These are phyloP conservation scores for Hippocampus zosterae DNA, from an alignment of 2,113 vertebrate species.

Conservation along the genomic window DNA sequence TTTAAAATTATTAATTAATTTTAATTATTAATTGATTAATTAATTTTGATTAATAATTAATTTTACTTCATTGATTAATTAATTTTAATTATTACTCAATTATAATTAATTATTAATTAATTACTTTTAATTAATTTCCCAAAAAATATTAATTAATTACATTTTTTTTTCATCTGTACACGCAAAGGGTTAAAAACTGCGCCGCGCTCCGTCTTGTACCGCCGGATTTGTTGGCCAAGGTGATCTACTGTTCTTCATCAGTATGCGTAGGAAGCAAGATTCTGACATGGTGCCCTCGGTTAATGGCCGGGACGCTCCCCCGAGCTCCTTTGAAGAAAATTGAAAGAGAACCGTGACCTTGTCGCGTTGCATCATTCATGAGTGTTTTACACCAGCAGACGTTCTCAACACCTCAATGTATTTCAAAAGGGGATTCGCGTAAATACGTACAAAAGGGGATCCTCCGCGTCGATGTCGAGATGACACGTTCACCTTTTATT, in stretches of 20 bases:
- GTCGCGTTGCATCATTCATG: constrained; percentile 46
- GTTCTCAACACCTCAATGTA: neutral
- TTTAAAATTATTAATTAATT: too few relatives aligned
- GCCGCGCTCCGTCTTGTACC: neutral
- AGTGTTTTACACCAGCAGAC: constrained; percentile 20
- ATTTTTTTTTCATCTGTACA: neutral
- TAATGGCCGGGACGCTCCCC: constrained; percentile 12
- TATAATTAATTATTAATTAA: too few relatives aligned
- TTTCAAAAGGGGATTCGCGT: neutral
- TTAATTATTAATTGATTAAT: too few relatives aligned
- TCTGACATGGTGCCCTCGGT: constrained; percentile 35
- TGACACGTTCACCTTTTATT: too few relatives aligned
- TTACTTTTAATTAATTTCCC: too few relatives aligned
- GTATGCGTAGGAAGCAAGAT: constrained; percentile 33
- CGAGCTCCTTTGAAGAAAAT: constrained; percentile 35
- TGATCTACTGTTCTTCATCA: constrained; percentile 25
- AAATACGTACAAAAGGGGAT: neutral
- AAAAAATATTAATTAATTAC: too few relatives aligned
- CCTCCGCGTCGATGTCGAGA: too few relatives aligned
- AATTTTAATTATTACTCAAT: too few relatives aligned
- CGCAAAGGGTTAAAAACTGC: neutral
- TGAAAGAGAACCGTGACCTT: constrained; percentile 45
- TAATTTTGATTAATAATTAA: too few relatives aligned
- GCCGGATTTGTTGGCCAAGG: constrained; percentile 10
- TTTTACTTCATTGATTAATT: too few relatives aligned